A percentile compares a stretch with the other conserved stretches of the same genome.
These are phyloP conservation scores for Drosophila helvetica DNA, from an alignment of 2,888 invertebrate species.

Conservation along the genomic window DNA sequence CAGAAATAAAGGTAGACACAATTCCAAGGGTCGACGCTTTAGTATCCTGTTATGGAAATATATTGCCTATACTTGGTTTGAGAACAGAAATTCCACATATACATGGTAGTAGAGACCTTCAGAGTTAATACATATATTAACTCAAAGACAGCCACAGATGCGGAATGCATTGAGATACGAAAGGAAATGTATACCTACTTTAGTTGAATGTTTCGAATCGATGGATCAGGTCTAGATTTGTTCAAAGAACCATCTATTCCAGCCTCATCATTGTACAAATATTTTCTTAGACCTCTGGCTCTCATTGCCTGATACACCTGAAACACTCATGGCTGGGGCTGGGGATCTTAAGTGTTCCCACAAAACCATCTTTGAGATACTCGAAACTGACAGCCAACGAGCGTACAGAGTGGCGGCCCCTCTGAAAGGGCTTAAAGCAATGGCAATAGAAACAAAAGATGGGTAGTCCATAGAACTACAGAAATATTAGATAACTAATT, in stretches of 20 bases:
- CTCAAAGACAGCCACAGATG: too few relatives aligned
- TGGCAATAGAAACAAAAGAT: slow-evolving; percentile 8
- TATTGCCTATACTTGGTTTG: too few relatives aligned
- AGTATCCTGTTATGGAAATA: slow-evolving; percentile 7
- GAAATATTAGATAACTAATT: slow-evolving; percentile 78
- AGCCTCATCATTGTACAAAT: background rate
- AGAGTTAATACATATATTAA: too few relatives aligned
- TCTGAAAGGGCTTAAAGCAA: slow-evolving; percentile 22
- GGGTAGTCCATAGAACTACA: slow-evolving; percentile 24
- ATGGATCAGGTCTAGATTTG: too few relatives aligned
- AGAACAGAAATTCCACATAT: too few relatives aligned
- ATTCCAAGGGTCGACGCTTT: background rate
- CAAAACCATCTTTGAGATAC: slow-evolving; percentile 38
- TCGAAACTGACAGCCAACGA: slow-evolving; percentile 58
- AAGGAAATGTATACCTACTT: too few relatives aligned
- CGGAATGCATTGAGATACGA: too few relatives aligned
- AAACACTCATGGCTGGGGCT: slow-evolving; percentile 32
- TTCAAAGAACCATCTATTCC: background rate
- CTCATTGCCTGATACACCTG: slow-evolving; percentile 13
- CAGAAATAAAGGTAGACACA: background rate
- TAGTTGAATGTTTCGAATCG: too few relatives aligned
- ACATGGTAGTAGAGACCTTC: too few relatives aligned
- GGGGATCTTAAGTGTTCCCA: slow-evolving; percentile 45
- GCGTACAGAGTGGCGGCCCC: slow-evolving; percentile 29
- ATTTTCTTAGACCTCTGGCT: background rate